Conservation (phyloP, 2,888 invertebrate species). For the Heliconius ethilla region DNA sequence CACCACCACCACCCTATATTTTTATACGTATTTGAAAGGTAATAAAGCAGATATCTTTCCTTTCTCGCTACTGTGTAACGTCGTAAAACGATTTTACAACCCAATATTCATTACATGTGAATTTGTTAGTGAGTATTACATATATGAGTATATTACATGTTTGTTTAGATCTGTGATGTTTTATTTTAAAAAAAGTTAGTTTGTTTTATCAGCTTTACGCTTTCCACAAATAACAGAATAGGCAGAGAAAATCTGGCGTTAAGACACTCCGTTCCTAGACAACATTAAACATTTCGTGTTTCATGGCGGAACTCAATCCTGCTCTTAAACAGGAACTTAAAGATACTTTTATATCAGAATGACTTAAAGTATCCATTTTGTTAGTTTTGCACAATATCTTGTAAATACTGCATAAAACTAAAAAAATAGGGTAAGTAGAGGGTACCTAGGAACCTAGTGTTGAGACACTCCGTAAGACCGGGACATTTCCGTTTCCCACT, state of each 20-base stretch:
- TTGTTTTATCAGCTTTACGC: neutral
- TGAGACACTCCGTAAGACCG: too few relatives aligned
- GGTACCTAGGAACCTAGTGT: too few relatives aligned
- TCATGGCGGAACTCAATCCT: too few relatives aligned
- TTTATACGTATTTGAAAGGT: constrained; percentile 50
- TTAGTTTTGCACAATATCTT: too few relatives aligned
- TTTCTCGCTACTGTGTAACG: constrained; percentile 36
- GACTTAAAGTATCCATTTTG: too few relatives aligned
- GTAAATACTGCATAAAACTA: too few relatives aligned
- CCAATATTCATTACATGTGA: constrained; percentile 33
- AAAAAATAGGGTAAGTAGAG: too few relatives aligned
- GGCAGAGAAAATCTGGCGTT: neutral
- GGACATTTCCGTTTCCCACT: too few relatives aligned
- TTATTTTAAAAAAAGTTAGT: neutral
- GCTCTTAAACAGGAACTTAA: too few relatives aligned
- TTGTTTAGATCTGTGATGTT: neutral
- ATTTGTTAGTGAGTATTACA: constrained; percentile 3
- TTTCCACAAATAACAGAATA: neutral
- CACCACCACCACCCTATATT: constrained; percentile 25
- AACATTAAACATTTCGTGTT: too few relatives aligned
- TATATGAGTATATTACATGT: neutral
- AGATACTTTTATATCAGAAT: too few relatives aligned
- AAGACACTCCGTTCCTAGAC: too few relatives aligned
- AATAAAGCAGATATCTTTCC: constrained; percentile 45
- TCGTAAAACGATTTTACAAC: constrained; percentile 36